Conservation (phyloP, 2,888 invertebrate species). For the Harpalus rubripes region DNA sequence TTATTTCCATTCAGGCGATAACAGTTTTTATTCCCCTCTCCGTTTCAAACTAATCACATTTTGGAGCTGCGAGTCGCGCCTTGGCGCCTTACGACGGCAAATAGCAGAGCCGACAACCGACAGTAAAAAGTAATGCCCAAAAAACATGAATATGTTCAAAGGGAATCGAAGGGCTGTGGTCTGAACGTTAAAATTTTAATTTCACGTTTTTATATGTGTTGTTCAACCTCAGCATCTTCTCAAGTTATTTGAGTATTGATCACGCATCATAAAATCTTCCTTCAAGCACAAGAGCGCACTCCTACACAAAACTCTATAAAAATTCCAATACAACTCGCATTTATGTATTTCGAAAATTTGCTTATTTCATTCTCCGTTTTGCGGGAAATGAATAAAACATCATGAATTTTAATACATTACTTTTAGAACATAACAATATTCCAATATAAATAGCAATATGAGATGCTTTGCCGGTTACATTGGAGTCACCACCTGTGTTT, state of each 20-base stretch:
- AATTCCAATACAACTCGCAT: slow-evolving; percentile 29
- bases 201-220: slow-evolving; percentile 54
- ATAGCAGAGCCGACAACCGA: slow-evolving; percentile 3
- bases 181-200: slow-evolving; percentile 56
- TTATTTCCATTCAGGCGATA: slow-evolving; percentile 63
- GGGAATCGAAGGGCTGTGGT: slow-evolving; percentile 39
- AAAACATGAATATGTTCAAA: slow-evolving; percentile 60
- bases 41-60: slow-evolving; percentile 66
- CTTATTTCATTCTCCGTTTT: slow-evolving; percentile 1
- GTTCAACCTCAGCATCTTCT: slow-evolving; percentile 45
- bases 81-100: slow-evolving; percentile 21
- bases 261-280: slow-evolving; percentile 28
- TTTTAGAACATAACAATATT: not conserved
- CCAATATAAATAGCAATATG: not conserved
- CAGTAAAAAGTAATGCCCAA: slow-evolving; percentile 61
- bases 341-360: slow-evolving; percentile 27
- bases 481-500: no score
- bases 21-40: slow-evolving; percentile 62
- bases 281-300: slow-evolving; percentile 13
- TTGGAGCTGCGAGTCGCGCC: slow-evolving; percentile 50
- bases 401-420: not conserved
- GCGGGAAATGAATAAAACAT: slow-evolving; percentile 35
- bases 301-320: slow-evolving; percentile 8
- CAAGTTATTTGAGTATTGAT: slow-evolving; percentile 26
- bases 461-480: no score